Conservation (phyloP, 2,888 invertebrate species). For the Oscheius sp. region DNA sequence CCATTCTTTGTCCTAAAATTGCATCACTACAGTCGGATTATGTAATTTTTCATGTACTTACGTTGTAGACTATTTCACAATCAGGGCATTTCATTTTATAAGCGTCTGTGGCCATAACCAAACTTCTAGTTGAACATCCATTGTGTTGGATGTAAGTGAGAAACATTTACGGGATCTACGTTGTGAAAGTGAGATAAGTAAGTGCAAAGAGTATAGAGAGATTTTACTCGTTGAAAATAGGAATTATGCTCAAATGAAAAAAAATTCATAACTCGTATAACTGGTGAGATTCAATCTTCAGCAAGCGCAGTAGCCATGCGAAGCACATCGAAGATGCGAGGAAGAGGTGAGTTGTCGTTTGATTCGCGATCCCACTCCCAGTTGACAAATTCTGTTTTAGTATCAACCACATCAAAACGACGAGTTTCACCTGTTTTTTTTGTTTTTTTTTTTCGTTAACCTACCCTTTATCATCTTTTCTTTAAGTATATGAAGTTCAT, state of each 20-base stretch:
- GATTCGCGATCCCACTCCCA: slow-evolving; percentile 26
- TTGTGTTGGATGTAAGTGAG: slow-evolving; percentile 30
- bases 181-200: too few species aligned
- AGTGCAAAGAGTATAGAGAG: too few species aligned
- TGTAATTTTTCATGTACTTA: neutral
- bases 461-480: neutral
- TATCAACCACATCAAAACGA: slow-evolving; percentile 16
- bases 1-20: slow-evolving; percentile 25
- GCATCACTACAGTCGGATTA: neutral
- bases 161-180: slow-evolving; percentile 19
- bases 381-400: neutral
- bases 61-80: slow-evolving; percentile 5
- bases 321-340: neutral
- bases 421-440: neutral
- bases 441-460: neutral
- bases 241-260: neutral
- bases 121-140: slow-evolving; percentile 22
- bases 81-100: slow-evolving; percentile 12
- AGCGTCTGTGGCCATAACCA: slow-evolving; percentile 26
- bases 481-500: slow-evolving; percentile 27
- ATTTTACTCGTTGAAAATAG: too few species aligned
- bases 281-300: neutral
- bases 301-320: slow-evolving; percentile 9
- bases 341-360: neutral
- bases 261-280: too few species aligned